Evolutionary conservation across 2,113 vertebrate species (phyloP).

Genomic region (Butastur rufipennis): DNA sequence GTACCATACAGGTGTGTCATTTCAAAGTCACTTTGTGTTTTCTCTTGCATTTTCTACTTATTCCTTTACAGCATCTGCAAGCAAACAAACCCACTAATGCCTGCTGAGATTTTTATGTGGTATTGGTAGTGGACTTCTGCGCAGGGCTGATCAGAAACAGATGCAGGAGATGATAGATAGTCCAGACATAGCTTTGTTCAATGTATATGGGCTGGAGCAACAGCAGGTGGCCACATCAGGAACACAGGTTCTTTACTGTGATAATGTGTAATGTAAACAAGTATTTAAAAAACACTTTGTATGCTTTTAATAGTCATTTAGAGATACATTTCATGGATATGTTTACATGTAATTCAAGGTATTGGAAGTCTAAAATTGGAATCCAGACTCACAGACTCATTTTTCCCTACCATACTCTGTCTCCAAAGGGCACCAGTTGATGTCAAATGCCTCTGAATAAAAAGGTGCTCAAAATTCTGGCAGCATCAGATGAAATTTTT

Average conservation of each 20-base stretch:
- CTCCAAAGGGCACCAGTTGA: neutral
- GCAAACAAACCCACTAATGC: neutral
- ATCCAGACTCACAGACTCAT: neutral
- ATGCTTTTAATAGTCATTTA: neutral
- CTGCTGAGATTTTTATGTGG: neutral
- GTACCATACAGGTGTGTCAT: neutral
- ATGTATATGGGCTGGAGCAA: neutral
- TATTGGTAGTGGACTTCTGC: neutral
- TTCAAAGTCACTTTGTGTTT: neutral
- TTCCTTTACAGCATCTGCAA: neutral
- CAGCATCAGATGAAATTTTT: neutral
- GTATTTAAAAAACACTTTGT: neutral
- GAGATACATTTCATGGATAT: neutral
- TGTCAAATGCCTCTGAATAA: neutral
- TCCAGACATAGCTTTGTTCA: neutral
- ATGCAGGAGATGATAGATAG: neutral
- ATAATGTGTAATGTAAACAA: neutral
- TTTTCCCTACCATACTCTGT: neutral
- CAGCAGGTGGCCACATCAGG: neutral
- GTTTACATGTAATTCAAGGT: neutral
- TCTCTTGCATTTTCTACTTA: neutral
- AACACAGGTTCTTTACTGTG: neutral
- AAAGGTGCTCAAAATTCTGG: slow-evolving; percentile 28
- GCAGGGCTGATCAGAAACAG: neutral
- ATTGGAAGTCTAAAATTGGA: neutral